These are phyloP conservation scores for Pelodiscus sinensis DNA, from an alignment of 2,113 vertebrate genomes.

Conservation along the genomic window DNA sequence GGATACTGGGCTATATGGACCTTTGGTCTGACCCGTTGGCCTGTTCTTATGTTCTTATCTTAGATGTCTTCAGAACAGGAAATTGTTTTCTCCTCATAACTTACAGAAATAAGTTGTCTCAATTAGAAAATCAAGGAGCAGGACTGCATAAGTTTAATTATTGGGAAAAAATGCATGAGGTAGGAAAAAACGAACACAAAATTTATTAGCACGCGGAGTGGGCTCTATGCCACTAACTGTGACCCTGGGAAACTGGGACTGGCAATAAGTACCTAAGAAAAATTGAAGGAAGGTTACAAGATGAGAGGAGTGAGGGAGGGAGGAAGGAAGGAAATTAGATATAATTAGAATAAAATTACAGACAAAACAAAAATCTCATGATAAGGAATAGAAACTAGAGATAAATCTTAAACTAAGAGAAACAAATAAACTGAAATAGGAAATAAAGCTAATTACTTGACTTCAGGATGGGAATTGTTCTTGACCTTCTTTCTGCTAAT, in stretches of 20 bases:
- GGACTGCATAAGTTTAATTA: background rate
- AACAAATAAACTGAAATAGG: background rate
- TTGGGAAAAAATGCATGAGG: background rate
- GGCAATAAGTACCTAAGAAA: background rate
- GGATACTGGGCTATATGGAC: no score
- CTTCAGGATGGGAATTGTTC: background rate
- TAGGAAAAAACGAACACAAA: background rate
- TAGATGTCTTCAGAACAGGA: background rate
- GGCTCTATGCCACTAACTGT: no score
- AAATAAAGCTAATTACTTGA: background rate
- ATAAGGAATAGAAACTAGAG: background rate
- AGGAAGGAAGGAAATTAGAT: background rate
- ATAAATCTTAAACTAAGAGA: background rate
- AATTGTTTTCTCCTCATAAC: background rate
- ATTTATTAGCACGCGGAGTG: background rate
- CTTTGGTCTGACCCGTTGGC: no score
- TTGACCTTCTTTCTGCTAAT: background rate
- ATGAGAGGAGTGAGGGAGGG: background rate
- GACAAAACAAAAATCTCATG: background rate
- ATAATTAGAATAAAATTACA: background rate
- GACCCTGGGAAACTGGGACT: background rate
- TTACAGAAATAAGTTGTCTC: background rate
- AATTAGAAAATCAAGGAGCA: background rate
- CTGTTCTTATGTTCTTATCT: background rate
- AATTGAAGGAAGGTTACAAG: background rate